phyloP scores from a whole-genome alignment of 30 jellyfish, hydroid and myxozoan genomes.

The Cassiopea xamachana region DNA sequence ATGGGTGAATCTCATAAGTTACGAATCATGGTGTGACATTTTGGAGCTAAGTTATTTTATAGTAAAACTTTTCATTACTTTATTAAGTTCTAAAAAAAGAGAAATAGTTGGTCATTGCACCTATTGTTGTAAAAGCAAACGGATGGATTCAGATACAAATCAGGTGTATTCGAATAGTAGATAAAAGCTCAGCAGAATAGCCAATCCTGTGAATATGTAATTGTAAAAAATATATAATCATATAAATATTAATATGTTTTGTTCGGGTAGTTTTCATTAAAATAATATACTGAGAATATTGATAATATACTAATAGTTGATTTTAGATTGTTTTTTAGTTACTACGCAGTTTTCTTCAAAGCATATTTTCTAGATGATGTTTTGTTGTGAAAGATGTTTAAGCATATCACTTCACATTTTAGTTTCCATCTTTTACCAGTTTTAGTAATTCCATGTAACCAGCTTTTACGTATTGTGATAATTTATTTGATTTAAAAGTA shows the following conservation, averaged over 20 bases:
- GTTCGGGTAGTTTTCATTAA: slow-evolving; percentile 19
- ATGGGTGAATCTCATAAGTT: no score
- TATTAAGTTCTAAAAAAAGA: no score
- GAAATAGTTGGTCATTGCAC: no score
- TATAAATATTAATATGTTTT: slow-evolving; percentile 15
- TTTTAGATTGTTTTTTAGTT: background rate
- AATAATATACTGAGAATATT: background rate
- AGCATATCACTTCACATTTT: slow-evolving; percentile 10
- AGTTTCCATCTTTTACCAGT: slow-evolving; percentile 11
- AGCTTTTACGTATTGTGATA: slow-evolving; percentile 30
- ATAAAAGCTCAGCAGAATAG: background rate
- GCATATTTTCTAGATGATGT: slow-evolving; percentile 43
- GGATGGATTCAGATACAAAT: no score
- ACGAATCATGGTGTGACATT: no score
- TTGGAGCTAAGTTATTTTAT: background rate
- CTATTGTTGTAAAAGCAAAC: no score
- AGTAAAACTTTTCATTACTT: background rate
- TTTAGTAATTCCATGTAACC: slow-evolving; percentile 25
- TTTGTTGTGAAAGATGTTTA: slow-evolving; percentile 40
- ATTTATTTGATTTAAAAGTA: background rate
- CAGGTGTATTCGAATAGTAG: no score
- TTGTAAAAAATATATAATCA: slow-evolving; percentile 30
- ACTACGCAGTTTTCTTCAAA: background rate
- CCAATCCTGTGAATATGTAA: slow-evolving; percentile 34
- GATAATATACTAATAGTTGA: background rate